Evolutionary conservation across 1,140 invertebrate genomes (phyloP), one percentile per base, ranked within the genome.

Genomic region (Panagrolaimus sp.): DNA sequence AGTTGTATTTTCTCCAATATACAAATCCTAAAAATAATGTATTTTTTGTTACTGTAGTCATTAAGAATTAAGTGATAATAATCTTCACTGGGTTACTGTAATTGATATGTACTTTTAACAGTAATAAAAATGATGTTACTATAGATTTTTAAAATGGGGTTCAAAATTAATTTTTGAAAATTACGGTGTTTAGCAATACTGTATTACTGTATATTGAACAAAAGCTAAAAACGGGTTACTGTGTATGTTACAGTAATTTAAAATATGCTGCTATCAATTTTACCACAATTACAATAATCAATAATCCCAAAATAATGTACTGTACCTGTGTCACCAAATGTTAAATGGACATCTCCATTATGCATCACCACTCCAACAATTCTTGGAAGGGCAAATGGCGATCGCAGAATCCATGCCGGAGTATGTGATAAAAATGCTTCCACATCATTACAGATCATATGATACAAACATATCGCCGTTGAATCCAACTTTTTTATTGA

Each of bases 331-430:
- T 58, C 52, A 58, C 21, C 52, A 58, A 58, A 58, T 12, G 52
- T 58, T 28, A 58, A 58, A 58, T 58, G 52, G 1, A 58, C 52
- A 58, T 58, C 52, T n/a, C 52, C 52, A 26, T 58, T 58, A 21
- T 58, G 52, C 52, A 58, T 58, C 1, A 58, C 17, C 14, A 58
- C 28, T 12, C 52, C 52, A 26, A 58, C 52, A 21, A 58, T 21
- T 26, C 52, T 58, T 4, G 52, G 52, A 4, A 58, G 5, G 0
- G 52, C 52, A 28, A 58, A 58, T 6, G 52, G 52, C 8, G 52
- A 58, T 14, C 52, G 15, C 17, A 58, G 17, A 4, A 58, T 12
- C 52, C 52, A 58, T n/a, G 52, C 52, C 1, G 52, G 52, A 28
- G 52, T 58, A 26, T 58, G 52, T 26, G 52, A 58, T 17, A 58